Evolutionary conservation across 30 jellyfish, hydroid and myxozoan genomes (phyloP).

Genomic region (Phacellophora camtschatica): DNA sequence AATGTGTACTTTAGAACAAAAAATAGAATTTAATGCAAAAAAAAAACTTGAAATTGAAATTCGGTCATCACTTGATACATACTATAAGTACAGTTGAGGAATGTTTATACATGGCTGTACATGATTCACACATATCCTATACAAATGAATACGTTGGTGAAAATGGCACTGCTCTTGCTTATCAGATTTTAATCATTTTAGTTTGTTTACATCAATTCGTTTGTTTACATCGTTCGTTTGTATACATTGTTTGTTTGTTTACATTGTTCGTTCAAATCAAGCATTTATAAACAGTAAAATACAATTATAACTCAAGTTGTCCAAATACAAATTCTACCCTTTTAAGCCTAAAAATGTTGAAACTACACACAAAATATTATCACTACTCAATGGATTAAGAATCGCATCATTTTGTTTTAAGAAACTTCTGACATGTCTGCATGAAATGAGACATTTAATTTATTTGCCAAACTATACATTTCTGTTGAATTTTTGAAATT

Average conservation of each 20-base stretch:
- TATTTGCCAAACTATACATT: too few relatives aligned
- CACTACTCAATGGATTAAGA: too few relatives aligned
- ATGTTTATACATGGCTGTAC: conserved; percentile 64
- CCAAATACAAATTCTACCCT: conserved; percentile 57
- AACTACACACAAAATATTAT: conserved; percentile 5
- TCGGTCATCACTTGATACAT: conserved; percentile 33
- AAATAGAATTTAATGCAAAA: neutral
- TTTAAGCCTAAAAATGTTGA: conserved; percentile 4
- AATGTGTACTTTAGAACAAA: too few relatives aligned
- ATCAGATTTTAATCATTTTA: neutral
- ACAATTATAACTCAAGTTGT: conserved; percentile 43
- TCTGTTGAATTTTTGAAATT: too few relatives aligned
- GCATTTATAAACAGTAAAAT: conserved; percentile 53
- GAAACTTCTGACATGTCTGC: too few relatives aligned
- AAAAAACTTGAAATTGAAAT: neutral
- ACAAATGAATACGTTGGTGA: neutral
- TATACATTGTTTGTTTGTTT: too few relatives aligned
- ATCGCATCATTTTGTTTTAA: too few relatives aligned
- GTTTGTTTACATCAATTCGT: neutral
- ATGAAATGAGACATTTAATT: too few relatives aligned
- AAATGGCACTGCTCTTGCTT: conserved; percentile 27
- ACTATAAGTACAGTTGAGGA: conserved; percentile 44
- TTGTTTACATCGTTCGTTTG: too few relatives aligned
- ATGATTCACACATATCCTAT: conserved; percentile 26
- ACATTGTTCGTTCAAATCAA: neutral